Conservation (phyloP, 2,888 invertebrate species). For the Cheilosia grossa region DNA sequence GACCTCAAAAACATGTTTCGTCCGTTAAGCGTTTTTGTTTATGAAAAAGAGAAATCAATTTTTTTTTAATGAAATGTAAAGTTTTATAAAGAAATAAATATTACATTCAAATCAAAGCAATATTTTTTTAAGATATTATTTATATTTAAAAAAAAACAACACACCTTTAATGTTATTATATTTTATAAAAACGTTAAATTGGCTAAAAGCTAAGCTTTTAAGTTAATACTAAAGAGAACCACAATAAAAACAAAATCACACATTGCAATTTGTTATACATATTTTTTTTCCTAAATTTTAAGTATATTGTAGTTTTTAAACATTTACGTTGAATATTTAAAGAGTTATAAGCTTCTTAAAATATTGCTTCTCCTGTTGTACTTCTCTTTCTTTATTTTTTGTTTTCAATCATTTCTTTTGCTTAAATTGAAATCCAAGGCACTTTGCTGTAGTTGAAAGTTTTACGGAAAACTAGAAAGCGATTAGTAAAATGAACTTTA, state of each 20-base stretch:
- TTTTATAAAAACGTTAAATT: conserved; percentile 53
- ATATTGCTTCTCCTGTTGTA: conserved; percentile 20
- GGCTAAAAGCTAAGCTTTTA: conserved; percentile 67
- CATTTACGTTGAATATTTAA: conserved; percentile 56
- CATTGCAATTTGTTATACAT: conserved; percentile 68
- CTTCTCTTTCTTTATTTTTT: conserved; percentile 30
- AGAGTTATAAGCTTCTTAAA: conserved; percentile 45
- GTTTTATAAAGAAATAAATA: conserved; percentile 40
- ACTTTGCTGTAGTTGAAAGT: conserved; percentile 46
- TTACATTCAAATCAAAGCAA: conserved; percentile 71
- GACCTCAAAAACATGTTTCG: conserved; percentile 74
- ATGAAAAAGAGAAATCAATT: conserved; percentile 14
- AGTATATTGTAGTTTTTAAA: conserved; percentile 51
- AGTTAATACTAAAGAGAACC: conserved; percentile 43
- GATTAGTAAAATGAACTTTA: conserved; percentile 50
- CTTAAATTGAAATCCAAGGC: conserved; percentile 19
- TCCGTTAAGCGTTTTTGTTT: conserved; percentile 66
- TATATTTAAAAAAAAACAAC: conserved; percentile 55
- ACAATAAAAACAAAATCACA: conserved; percentile 46
- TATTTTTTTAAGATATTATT: conserved; percentile 71
- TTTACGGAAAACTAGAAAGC: conserved; percentile 21
- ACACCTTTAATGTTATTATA: conserved; percentile 60
- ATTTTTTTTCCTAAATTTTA: conserved; percentile 46
- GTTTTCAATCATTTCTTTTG: conserved; percentile 24
- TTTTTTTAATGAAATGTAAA: conserved; percentile 54